Evolutionary conservation across 1,140 invertebrate species (phyloP).

Genomic region (Drosophila sturtevanti): DNA sequence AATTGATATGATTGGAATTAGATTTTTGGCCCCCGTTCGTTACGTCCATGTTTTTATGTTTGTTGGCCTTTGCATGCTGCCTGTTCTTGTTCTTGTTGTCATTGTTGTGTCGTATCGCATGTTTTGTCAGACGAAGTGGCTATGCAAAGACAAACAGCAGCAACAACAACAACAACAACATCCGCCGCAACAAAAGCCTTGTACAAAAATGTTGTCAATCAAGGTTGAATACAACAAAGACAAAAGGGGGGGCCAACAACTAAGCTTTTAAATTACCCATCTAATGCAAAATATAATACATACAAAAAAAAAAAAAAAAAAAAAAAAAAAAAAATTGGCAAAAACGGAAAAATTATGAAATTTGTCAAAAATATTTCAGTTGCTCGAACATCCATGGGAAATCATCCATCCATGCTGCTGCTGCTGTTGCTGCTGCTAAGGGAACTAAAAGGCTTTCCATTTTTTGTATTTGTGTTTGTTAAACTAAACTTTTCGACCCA

Average conservation of each 20-base stretch:
- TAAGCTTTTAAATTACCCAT: constrained; percentile 47
- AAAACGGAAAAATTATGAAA: not conserved
- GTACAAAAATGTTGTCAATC: constrained; percentile 79
- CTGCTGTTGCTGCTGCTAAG: not conserved
- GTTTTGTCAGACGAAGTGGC: constrained; percentile 76
- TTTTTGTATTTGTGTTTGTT: not conserved
- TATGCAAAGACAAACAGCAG: constrained; percentile 64
- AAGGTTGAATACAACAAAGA: constrained; percentile 67
- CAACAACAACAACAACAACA: constrained; percentile 22
- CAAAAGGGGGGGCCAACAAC: constrained; percentile 44
- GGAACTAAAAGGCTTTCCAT: not conserved
- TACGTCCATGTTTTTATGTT: constrained; percentile 15
- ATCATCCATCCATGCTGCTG: not conserved
- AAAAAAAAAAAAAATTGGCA: not conserved
- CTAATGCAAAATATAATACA: not conserved
- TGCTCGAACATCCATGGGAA: not conserved
- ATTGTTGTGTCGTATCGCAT: constrained; percentile 67
- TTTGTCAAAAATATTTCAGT: constrained; percentile 3
- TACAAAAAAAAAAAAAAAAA: not conserved
- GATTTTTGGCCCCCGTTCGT: not conserved
- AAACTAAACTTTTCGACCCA: too few relatives aligned
- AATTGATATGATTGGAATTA: constrained; percentile 24
- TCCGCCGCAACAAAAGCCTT: constrained; percentile 30
- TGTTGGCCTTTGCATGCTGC: constrained; percentile 4
- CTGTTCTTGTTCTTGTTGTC: constrained; percentile 26